phyloP scores from a whole-genome alignment of 2,797 vertebrate species.

The Lophotriccus pileatus region DNA sequence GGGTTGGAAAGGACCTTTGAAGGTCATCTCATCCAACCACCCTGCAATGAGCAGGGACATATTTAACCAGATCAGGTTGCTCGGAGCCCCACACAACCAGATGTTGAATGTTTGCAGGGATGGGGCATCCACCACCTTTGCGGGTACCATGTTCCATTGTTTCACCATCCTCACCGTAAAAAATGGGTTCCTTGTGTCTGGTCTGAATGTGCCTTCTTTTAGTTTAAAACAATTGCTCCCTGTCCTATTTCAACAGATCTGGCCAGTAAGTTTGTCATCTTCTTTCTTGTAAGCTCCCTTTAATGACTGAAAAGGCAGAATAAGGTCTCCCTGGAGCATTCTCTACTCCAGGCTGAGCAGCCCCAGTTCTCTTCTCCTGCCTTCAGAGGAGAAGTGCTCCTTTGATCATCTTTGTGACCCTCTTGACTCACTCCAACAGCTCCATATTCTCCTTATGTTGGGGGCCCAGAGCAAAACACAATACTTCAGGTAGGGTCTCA shows the following conservation, averaged over 20 bases:
- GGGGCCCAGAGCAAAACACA: background rate
- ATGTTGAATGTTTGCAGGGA: background rate
- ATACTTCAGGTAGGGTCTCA: background rate
- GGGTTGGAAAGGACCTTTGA: background rate
- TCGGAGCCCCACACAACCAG: background rate
- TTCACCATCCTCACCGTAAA: background rate
- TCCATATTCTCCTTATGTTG: background rate
- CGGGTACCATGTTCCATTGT: background rate
- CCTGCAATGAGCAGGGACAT: background rate
- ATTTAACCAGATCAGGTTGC: background rate
- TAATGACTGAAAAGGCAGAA: background rate
- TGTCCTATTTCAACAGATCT: background rate
- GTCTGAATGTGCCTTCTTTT: background rate
- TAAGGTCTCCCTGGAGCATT: background rate
- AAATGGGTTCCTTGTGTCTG: background rate
- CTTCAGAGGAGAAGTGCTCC: background rate
- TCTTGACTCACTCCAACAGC: background rate
- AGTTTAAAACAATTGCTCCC: background rate
- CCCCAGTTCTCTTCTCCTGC: background rate
- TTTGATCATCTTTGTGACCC: background rate
- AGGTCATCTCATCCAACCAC: background rate
- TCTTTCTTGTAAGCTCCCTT: background rate
- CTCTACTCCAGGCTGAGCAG: background rate
- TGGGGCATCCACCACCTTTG: background rate
- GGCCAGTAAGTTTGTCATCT: background rate